Evolutionary conservation across 1,140 invertebrate genomes (phyloP).

Genomic region (Grapholita molesta): DNA sequence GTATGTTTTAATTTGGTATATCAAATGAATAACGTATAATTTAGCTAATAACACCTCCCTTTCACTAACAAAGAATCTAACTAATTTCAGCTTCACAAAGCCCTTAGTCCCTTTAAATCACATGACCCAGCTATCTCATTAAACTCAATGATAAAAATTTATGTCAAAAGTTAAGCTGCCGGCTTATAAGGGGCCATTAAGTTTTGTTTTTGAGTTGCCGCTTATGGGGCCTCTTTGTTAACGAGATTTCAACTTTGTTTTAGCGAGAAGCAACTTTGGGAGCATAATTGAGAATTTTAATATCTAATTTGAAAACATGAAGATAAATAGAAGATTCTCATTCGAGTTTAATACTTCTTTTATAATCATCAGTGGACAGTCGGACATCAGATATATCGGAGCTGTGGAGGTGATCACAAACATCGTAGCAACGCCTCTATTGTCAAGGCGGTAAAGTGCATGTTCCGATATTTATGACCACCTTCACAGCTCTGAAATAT

Average conservation of each 20-base stretch:
- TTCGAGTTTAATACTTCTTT: not conserved
- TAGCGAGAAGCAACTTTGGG: not conserved
- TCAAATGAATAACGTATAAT: not conserved
- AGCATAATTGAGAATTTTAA: slow-evolving; percentile 13
- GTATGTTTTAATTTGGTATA: not conserved
- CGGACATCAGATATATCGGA: too few species aligned
- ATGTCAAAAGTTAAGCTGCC: slow-evolving; percentile 23
- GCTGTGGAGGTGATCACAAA: too few species aligned
- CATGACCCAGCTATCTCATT: slow-evolving; percentile 12
- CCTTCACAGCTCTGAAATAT: too few species aligned
- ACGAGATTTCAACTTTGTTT: slow-evolving; percentile 16
- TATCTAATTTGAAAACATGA: not conserved
- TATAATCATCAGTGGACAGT: too few species aligned
- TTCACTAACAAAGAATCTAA: slow-evolving; percentile 2
- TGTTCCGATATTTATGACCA: too few species aligned
- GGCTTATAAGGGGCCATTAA: slow-evolving; percentile 14
- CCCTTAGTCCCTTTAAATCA: slow-evolving; percentile 4
- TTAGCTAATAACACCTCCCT: not conserved
- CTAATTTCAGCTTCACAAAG: not conserved
- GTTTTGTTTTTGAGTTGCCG: slow-evolving; percentile 14
- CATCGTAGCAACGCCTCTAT: too few species aligned
- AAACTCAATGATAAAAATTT: slow-evolving; percentile 16
- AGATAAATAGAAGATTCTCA: not conserved
- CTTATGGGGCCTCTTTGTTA: not conserved
- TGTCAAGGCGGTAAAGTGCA: too few species aligned